Percentiles rank a stretch among this genome's conserved stretches.
phyloP scores from a whole-genome alignment of 1,140 invertebrate genomes.

The Pogonomyrmex barbatus region DNA sequence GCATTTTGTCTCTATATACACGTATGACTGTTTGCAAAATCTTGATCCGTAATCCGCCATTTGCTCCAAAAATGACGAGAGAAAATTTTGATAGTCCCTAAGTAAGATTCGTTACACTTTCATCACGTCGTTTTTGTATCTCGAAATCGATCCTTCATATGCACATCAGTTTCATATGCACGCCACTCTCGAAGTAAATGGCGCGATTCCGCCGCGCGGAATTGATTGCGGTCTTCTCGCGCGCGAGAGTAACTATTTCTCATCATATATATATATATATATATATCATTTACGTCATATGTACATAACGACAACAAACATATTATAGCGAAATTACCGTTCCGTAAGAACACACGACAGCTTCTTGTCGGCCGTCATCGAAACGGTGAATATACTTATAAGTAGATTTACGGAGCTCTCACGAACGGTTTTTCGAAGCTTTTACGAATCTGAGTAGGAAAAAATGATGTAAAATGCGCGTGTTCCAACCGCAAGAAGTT shows the following conservation, averaged over 20 bases:
- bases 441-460: conserved; percentile 44
- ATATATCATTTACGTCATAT: conserved; percentile 58
- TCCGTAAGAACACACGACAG: conserved; percentile 29
- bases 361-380: conserved; percentile 13
- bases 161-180: too few relatives aligned
- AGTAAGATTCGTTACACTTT: background rate
- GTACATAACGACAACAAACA: conserved; percentile 62
- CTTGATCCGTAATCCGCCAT: background rate
- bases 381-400: conserved; percentile 46
- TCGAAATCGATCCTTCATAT: background rate
- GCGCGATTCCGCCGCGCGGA: background rate
- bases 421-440: conserved; percentile 43
- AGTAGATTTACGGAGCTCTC: conserved; percentile 25
- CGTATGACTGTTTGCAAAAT: conserved; percentile 28
- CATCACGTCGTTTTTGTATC: background rate
- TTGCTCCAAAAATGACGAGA: conserved; percentile 45
- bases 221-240: conserved; percentile 6
- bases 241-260: conserved; percentile 6
- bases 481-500: conserved; percentile 4
- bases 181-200: conserved; percentile 42
- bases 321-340: conserved; percentile 51
- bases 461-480: conserved; percentile 48
- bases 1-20: conserved; percentile 68
- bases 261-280: too few relatives aligned
- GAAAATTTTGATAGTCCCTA: background rate